These are phyloP conservation scores for Triplophysa bombifrons DNA, from an alignment of 2,797 vertebrate species.

Conservation along the genomic window DNA sequence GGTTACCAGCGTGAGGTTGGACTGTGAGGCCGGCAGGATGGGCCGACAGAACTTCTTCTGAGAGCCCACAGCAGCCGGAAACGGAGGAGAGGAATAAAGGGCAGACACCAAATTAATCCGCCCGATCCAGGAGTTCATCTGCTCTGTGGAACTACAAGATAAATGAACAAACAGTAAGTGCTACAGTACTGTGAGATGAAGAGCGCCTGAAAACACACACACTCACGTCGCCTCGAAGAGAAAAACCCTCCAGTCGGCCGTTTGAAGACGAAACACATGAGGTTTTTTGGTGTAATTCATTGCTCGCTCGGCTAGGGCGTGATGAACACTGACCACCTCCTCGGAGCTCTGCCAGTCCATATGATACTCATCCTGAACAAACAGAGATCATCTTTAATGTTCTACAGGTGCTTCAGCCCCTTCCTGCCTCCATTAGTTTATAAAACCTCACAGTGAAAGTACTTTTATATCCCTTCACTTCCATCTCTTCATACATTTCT, in stretches of 20 bases:
- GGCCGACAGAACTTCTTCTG: slow-evolving; percentile 87
- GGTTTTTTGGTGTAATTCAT: slow-evolving; percentile 88
- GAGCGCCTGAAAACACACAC: neutral
- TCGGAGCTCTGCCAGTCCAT: slow-evolving; percentile 72
- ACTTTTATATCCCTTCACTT: no score
- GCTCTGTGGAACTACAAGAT: slow-evolving; percentile 72
- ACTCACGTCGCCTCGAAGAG: slow-evolving; percentile 80
- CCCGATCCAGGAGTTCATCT: slow-evolving; percentile 91
- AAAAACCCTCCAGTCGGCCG: slow-evolving; percentile 88
- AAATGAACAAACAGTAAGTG: neutral
- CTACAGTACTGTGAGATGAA: neutral
- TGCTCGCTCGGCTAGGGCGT: slow-evolving; percentile 84
- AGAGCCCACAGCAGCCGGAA: slow-evolving; percentile 89
- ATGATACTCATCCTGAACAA: slow-evolving; percentile 73
- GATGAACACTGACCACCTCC: slow-evolving; percentile 89
- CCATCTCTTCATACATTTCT: no score
- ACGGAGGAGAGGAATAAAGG: slow-evolving; percentile 87
- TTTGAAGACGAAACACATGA: slow-evolving; percentile 89
- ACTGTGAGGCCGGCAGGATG: slow-evolving; percentile 81
- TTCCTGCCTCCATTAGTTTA: neutral
- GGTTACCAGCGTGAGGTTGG: slow-evolving; percentile 69
- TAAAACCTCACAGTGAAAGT: no score
- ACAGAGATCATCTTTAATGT: neutral
- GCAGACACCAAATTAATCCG: slow-evolving; percentile 90
- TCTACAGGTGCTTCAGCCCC: neutral